These are phyloP conservation scores for Eucera pruinosa DNA, from an alignment of 2,888 invertebrate genomes.

Conservation along the genomic window DNA sequence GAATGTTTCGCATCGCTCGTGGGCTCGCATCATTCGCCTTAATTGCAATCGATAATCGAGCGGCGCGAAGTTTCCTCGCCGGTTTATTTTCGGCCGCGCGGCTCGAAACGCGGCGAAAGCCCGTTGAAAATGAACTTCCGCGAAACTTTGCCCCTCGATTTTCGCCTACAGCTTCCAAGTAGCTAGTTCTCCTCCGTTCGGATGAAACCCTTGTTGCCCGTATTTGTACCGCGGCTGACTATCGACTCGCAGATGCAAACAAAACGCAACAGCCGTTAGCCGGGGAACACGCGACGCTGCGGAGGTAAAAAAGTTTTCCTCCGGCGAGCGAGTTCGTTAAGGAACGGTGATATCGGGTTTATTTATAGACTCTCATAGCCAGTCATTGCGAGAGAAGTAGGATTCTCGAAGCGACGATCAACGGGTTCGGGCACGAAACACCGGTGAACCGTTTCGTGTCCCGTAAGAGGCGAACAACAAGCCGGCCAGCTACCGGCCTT, in stretches of 20 bases:
- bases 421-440: constrained; percentile 42
- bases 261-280: constrained; percentile 7
- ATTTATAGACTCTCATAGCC: constrained; percentile 37
- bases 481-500: constrained; percentile 9
- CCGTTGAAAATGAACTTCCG: neutral
- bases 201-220: neutral
- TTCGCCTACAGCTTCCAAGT: neutral
- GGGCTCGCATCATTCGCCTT: constrained; percentile 36
- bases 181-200: too few species aligned
- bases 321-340: constrained; percentile 13
- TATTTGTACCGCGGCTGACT: neutral
- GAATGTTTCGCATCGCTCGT: constrained; percentile 34
- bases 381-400: constrained; percentile 16
- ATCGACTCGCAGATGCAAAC: too few species aligned
- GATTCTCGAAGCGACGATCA: constrained; percentile 26
- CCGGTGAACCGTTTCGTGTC: constrained; percentile 61
- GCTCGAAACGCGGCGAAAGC: constrained; percentile 10
- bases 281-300: constrained; percentile 20
- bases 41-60: constrained; percentile 55
- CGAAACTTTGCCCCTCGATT: neutral
- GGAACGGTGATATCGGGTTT: constrained; percentile 25
- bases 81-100: constrained; percentile 25
- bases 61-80: constrained; percentile 28
- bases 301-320: constrained; percentile 15
- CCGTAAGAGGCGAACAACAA: constrained; percentile 39